A percentile compares a stretch with the other conserved stretches of the same genome.
phyloP scores from a whole-genome alignment of 2,888 invertebrate species.

The Brachylomia viminalis region DNA sequence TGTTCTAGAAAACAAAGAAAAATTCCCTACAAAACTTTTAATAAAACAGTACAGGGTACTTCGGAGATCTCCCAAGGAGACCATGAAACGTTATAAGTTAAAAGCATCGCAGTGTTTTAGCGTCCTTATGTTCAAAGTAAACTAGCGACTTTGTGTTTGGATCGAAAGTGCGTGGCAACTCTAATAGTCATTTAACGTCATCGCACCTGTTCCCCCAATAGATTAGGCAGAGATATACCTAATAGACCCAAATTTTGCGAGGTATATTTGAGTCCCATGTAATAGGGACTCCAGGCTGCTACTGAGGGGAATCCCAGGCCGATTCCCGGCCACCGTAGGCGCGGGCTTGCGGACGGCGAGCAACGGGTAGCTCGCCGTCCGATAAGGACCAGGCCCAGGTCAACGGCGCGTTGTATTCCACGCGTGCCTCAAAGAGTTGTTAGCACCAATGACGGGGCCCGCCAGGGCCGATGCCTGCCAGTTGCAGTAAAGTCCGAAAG shows the following conservation, averaged over 20 bases:
- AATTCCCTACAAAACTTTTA: conserved; percentile 69
- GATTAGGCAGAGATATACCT: background rate
- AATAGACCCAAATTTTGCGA: background rate
- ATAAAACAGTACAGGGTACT: conserved; percentile 68
- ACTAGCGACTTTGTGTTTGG: background rate
- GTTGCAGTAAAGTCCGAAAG: no score
- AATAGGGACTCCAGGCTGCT: no score
- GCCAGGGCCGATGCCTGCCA: no score
- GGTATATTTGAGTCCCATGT: background rate
- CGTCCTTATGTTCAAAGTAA: conserved; percentile 26
- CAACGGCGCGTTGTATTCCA: no score
- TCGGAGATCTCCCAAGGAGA: conserved; percentile 67
- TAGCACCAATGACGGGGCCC: no score
- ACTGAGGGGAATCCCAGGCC: no score
- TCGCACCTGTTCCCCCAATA: background rate
- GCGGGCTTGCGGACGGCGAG: no score
- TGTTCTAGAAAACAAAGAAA: conserved; percentile 54
- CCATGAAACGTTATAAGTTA: conserved; percentile 71
- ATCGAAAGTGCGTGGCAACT: background rate
- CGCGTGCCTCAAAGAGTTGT: no score
- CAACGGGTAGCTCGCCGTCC: no score
- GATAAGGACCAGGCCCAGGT: no score
- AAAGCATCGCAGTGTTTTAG: conserved; percentile 67
- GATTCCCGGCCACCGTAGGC: no score
- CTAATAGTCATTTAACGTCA: background rate